Evolutionary conservation across 92 coral and sea anemone genomes (phyloP).

Genomic region (Zoanthus solanderi): DNA sequence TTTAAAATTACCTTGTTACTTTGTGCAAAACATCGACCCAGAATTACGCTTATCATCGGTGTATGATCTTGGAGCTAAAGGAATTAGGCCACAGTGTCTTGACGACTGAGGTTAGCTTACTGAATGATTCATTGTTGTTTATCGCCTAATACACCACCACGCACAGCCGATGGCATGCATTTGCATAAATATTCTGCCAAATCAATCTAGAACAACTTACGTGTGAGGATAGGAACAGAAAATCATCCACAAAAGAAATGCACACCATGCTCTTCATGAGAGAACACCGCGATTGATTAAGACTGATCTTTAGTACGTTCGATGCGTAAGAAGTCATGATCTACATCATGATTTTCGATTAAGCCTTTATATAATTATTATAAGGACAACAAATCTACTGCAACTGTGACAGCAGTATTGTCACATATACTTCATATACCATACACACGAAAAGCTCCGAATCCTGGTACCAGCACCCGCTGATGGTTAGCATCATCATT

Average conservation of each 20-base stretch:
- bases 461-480: too few species aligned
- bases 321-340: background rate
- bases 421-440: background rate
- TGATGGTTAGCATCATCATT: too few species aligned
- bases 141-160: background rate
- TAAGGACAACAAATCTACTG: background rate
- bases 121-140: too few species aligned
- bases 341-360: background rate
- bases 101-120: too few species aligned
- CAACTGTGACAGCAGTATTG: background rate
- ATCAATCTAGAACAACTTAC: background rate
- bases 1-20: background rate
- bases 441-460: too few species aligned
- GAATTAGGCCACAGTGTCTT: too few species aligned
- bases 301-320: background rate
- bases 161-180: background rate
- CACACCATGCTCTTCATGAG: background rate
- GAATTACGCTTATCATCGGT: background rate
- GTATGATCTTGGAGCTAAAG: too few species aligned
- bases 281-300: background rate
- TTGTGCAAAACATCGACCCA: background rate
- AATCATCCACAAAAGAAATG: background rate
- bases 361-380: too few species aligned
- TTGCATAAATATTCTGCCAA: background rate
- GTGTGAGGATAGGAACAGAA: background rate